Percentiles rank a stretch among this genome's conserved stretches.
phyloP scores from a whole-genome alignment of 2,797 vertebrate species.

The Pangasius sanitwongsei region DNA sequence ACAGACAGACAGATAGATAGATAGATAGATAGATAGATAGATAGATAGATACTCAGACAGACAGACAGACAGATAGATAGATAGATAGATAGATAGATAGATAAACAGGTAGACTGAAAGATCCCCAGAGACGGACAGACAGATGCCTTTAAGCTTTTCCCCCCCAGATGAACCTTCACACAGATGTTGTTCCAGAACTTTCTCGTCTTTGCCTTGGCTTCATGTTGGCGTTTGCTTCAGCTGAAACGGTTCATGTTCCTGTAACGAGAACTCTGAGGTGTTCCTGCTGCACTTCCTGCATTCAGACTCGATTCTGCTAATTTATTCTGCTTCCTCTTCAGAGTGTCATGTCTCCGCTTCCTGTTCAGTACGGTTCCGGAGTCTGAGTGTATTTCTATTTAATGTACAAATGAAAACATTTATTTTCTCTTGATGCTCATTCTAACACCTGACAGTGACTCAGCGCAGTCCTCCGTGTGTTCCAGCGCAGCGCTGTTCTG shows the following conservation, averaged over 20 bases:
- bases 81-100: neutral
- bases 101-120: neutral
- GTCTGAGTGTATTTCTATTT: neutral
- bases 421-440: neutral
- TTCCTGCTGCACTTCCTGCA: constrained; percentile 4
- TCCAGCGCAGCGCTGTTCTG: neutral
- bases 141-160: neutral
- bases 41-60: too few relatives aligned
- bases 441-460: neutral
- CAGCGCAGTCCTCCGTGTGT: neutral
- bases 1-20: too few relatives aligned
- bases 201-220: neutral
- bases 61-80: neutral
- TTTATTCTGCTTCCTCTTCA: neutral
- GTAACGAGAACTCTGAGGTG: neutral
- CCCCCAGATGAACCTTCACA: neutral
- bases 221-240: neutral
- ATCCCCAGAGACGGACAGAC: neutral
- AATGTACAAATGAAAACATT: too few relatives aligned
- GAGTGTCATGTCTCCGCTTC: neutral
- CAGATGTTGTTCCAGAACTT: constrained; percentile 6
- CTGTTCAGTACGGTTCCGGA: neutral
- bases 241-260: neutral
- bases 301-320: neutral
- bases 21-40: too few relatives aligned